These are phyloP conservation scores for Mastomys coucha DNA, from an alignment of 2,113 vertebrate genomes.

Conservation along the genomic window DNA sequence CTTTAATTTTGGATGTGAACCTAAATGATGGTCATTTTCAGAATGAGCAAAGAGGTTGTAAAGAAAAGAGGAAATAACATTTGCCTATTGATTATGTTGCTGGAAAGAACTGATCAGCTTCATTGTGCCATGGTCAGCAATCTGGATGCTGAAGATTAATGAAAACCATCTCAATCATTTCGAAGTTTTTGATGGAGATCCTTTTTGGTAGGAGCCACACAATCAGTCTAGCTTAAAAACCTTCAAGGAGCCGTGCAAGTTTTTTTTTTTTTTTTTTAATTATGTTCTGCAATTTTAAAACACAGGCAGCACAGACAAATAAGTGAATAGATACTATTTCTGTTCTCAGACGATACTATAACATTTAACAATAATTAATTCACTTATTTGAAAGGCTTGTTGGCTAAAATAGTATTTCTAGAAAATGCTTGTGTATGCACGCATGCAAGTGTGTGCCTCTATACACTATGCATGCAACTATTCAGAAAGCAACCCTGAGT, in stretches of 20 bases:
- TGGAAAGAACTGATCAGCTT: background rate
- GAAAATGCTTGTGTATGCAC: background rate
- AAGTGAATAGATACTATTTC: background rate
- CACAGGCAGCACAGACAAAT: background rate
- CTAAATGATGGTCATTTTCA: background rate
- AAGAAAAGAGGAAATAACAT: background rate
- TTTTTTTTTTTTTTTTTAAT: background rate
- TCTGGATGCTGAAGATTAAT: background rate
- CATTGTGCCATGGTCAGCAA: background rate
- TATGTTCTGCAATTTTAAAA: background rate
- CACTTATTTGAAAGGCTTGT: background rate
- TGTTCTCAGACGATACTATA: background rate
- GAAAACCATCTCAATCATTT: background rate
- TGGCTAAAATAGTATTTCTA: constrained; percentile 22
- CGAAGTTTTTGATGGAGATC: background rate
- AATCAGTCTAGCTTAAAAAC: background rate
- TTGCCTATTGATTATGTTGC: background rate
- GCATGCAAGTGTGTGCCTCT: background rate
- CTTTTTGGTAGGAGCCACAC: background rate
- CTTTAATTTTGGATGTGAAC: background rate
- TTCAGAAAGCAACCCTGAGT: background rate
- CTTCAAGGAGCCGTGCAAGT: background rate
- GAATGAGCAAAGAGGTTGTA: background rate
- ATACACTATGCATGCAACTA: background rate
- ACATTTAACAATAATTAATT: background rate